These are phyloP conservation scores for Helarctos malayanus DNA, from an alignment of 2,797 vertebrate genomes.

Conservation along the genomic window DNA sequence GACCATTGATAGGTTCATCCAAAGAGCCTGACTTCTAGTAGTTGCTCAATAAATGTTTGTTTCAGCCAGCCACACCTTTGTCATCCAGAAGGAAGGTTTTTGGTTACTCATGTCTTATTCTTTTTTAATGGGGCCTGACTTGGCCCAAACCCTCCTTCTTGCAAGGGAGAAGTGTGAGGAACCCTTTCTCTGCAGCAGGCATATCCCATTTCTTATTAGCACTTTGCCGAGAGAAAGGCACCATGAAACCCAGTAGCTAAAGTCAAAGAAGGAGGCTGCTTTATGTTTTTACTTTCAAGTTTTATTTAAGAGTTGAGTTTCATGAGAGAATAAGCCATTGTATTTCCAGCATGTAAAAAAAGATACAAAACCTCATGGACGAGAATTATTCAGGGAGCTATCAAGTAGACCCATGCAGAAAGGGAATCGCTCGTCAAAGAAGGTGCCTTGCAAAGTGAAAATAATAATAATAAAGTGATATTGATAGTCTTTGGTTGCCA, in stretches of 20 bases:
- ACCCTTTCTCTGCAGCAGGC: not conserved
- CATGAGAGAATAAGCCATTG: constrained; percentile 39
- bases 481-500: constrained; percentile 74
- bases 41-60: not conserved
- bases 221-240: not conserved
- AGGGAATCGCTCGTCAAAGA: constrained; percentile 60
- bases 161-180: not conserved
- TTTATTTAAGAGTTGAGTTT: constrained; percentile 66
- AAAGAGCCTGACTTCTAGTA: not conserved
- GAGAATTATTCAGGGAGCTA: constrained; percentile 55
- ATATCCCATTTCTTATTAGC: not conserved
- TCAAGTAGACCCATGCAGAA: constrained; percentile 60
- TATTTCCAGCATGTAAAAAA: constrained; percentile 55
- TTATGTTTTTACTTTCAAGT: constrained; percentile 52
- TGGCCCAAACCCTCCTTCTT: not conserved
- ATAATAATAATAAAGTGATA: constrained; percentile 75
- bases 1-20: not conserved
- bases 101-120: not conserved
- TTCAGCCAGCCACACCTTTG: not conserved
- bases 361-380: not conserved
- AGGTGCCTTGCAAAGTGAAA: constrained; percentile 60
- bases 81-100: not conserved
- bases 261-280: not conserved
- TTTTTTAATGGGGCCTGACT: not conserved
- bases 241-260: not conserved